Evolutionary conservation across 2,797 vertebrate species (phyloP), one percentile per base, ranked within the genome.

Genomic region (Ispidina picta): DNA sequence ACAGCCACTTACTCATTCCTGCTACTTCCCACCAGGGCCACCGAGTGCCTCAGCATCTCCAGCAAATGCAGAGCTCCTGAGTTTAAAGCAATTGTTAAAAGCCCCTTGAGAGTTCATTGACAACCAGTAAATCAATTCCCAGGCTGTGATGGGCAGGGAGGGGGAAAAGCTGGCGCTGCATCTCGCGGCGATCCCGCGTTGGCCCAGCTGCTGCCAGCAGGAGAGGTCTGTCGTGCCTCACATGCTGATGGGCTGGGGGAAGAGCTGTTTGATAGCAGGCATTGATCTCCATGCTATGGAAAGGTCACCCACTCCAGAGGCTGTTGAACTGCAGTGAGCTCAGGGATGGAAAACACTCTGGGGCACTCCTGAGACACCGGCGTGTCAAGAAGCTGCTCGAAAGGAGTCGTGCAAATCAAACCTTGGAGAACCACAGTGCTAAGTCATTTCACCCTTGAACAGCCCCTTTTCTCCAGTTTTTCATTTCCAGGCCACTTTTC

Each of bases 221-320:
- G 22, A 44, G 54, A 41, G 66, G 22, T n/a, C 62, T 69, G 54
- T 33, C 10, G 2, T 79, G 86, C 22, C 72, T 86, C 88, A 92
- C 72, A 49, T n/a, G 86, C 78, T 91, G 88, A 86, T n/a, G 73
- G 85, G 81, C 69, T 83, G 72, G 69, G 83, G 81, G 81, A 44
- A 49, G 88, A 85, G 81, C 72, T 72, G 13, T 51, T 96, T 69
- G 1, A 94, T 87, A 88, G 69, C 22, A 49, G 84, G 31, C 39
- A 96, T 96, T 5, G 78, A 95, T 95, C 81, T 51, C 49, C 10
- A 0, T 6, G 75, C 80, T 75, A 29, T 11, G 82, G 59, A 94
- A 95, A 94, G 88, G 91, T 95, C 92, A 78, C 66, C 37, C 54
- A 43, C 26, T 92, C 66, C 80, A 71, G 49, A 85, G 58, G 56